Percentiles rank a stretch among this genome's conserved stretches.
These are phyloP conservation scores for Prunella himalayana DNA, from an alignment of 2,113 vertebrate genomes.

Conservation along the genomic window DNA sequence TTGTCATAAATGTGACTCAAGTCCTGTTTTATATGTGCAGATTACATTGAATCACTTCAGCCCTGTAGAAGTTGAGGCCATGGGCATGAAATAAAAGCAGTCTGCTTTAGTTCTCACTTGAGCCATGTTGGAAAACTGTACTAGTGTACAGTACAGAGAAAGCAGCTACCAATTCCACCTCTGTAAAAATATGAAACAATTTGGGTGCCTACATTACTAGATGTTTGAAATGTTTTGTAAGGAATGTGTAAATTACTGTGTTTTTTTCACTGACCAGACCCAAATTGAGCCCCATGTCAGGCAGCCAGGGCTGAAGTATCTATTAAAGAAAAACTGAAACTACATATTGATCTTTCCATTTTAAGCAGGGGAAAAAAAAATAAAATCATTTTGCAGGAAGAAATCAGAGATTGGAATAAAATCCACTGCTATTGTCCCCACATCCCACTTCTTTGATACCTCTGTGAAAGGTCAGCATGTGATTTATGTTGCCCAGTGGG, in stretches of 20 bases:
- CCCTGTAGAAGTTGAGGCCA: background rate
- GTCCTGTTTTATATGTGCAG: background rate
- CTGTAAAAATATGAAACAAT: background rate
- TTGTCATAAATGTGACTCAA: background rate
- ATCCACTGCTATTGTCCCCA: background rate
- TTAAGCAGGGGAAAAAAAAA: background rate
- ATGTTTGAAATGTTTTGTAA: background rate
- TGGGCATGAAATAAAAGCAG: background rate
- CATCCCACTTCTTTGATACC: background rate
- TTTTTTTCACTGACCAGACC: background rate
- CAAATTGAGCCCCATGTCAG: background rate
- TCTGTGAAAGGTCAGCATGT: background rate
- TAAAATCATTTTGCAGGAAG: background rate
- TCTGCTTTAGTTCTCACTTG: background rate
- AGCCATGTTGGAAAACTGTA: background rate
- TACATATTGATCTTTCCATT: slow-evolving; percentile 13
- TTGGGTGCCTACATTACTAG: background rate
- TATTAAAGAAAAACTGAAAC: slow-evolving; percentile 14
- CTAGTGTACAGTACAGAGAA: background rate
- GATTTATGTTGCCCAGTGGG: background rate
- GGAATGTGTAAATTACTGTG: background rate
- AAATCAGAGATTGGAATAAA: background rate
- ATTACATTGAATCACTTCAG: background rate
- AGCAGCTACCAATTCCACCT: background rate
- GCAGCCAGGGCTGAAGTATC: background rate